A percentile compares a stretch with the other conserved stretches of the same genome.
phyloP scores from a whole-genome alignment of 1,140 invertebrate genomes.

The Mercenaria mercenaria region DNA sequence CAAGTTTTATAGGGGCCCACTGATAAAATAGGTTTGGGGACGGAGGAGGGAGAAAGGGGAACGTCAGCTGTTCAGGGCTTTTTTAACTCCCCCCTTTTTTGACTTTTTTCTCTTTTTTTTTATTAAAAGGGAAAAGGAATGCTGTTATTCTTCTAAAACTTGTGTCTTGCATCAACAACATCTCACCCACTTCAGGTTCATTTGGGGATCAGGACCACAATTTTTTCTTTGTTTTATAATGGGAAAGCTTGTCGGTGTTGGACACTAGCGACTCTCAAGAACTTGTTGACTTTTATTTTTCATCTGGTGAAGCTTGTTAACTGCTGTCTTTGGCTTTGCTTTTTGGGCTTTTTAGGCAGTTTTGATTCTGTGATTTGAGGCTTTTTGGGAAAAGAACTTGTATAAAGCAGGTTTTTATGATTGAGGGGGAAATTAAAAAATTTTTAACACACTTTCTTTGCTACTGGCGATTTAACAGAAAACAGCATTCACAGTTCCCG shows the following conservation, averaged over 20 bases:
- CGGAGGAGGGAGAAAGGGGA: neutral
- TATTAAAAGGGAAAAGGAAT: neutral
- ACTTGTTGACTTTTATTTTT: conserved; percentile 38
- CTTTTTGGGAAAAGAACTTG: conserved; percentile 64
- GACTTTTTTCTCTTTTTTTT: neutral
- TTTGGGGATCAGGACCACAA: neutral
- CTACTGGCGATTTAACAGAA: neutral
- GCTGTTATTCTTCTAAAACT: neutral
- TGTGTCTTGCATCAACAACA: neutral
- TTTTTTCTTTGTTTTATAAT: conserved; percentile 32
- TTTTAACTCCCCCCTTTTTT: neutral
- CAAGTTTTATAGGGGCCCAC: conserved; percentile 53
- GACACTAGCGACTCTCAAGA: neutral
- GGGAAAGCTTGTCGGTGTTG: neutral
- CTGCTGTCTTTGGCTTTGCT: neutral
- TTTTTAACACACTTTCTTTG: conserved; percentile 78
- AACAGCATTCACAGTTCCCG: too few species aligned
- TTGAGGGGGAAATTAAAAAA: conserved; percentile 78
- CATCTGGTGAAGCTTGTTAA: neutral
- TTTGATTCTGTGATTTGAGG: conserved; percentile 10
- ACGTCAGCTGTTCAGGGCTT: neutral
- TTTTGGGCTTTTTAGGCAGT: neutral
- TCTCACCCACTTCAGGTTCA: neutral
- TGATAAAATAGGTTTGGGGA: conserved; percentile 41
- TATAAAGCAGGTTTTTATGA: conserved; percentile 65